Evolutionary conservation across 2,113 vertebrate genomes (phyloP).

Genomic region (Amphiprion ocellaris): DNA sequence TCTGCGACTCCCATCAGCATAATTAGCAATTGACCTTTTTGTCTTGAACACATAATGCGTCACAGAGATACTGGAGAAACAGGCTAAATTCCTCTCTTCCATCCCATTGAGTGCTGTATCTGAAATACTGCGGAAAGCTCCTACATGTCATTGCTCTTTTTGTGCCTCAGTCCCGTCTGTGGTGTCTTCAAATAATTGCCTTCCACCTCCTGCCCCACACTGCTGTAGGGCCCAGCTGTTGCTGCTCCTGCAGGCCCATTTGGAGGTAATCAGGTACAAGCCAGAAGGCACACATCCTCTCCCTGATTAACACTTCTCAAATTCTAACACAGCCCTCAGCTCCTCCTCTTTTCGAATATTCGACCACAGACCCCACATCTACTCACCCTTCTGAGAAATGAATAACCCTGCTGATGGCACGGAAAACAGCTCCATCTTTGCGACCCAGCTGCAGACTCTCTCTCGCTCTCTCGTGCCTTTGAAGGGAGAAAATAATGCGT

Average conservation of each 20-base stretch:
- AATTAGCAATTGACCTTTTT: conserved; percentile 42
- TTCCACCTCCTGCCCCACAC: conserved; percentile 54
- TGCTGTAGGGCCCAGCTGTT: conserved; percentile 84
- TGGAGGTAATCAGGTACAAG: conserved; percentile 95
- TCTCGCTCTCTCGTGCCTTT: conserved; percentile 22
- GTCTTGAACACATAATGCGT: conserved; percentile 47
- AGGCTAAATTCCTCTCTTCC: conserved; percentile 22
- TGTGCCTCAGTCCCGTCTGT: conserved; percentile 18
- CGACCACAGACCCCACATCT: conserved; percentile 55
- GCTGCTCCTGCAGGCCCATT: conserved; percentile 81
- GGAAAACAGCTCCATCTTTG: conserved; percentile 62
- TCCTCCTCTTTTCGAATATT: conserved; percentile 82
- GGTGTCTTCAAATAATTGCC: conserved; percentile 75
- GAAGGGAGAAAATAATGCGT: conserved; percentile 57
- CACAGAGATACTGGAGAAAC: conserved; percentile 35
- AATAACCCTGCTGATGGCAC: conserved; percentile 57
- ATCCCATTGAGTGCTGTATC: neutral
- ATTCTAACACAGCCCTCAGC: conserved; percentile 91
- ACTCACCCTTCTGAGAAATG: conserved; percentile 56
- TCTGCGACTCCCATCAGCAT: conserved; percentile 42
- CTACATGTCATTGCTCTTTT: conserved; percentile 5
- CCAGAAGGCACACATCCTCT: conserved; percentile 95
- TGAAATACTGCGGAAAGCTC: conserved; percentile 41
- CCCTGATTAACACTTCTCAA: conserved; percentile 94
- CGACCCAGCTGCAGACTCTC: conserved; percentile 68